phyloP scores from a whole-genome alignment of 2,797 vertebrate genomes.

The Meda fulgida region DNA sequence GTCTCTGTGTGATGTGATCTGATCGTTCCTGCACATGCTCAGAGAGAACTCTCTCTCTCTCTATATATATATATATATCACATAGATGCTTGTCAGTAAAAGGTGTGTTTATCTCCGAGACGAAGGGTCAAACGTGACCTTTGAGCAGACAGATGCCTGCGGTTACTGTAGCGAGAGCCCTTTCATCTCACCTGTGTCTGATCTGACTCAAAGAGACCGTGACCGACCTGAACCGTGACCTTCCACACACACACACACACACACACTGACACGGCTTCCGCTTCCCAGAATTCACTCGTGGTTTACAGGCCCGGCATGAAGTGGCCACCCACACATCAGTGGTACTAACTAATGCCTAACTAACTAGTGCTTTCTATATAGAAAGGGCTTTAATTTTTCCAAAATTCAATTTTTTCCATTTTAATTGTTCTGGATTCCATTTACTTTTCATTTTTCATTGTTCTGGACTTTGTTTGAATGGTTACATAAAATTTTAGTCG shows the following conservation, averaged over 20 bases:
- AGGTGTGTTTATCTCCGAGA: neutral
- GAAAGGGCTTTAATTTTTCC: neutral
- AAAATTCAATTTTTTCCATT: neutral
- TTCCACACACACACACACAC: neutral
- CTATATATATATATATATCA: neutral
- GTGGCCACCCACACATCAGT: neutral
- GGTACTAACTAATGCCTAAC: neutral
- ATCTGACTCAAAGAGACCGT: slow-evolving; percentile 21
- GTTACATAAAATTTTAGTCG: neutral
- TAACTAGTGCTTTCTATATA: neutral
- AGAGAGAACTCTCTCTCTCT: neutral
- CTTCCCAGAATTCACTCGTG: neutral
- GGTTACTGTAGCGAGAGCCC: neutral
- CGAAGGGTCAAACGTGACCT: neutral
- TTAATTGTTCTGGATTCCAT: too few relatives aligned
- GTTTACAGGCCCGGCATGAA: neutral
- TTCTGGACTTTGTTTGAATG: neutral
- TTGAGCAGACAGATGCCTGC: neutral
- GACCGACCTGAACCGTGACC: slow-evolving; percentile 7
- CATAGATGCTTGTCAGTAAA: neutral
- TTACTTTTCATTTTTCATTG: neutral
- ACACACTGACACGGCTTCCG: neutral
- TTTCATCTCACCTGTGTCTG: slow-evolving; percentile 38
- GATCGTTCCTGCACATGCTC: neutral
- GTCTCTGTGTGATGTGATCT: neutral